These are phyloP conservation scores for Adelges cooleyi DNA, from an alignment of 1,140 invertebrate species.

Conservation along the genomic window DNA sequence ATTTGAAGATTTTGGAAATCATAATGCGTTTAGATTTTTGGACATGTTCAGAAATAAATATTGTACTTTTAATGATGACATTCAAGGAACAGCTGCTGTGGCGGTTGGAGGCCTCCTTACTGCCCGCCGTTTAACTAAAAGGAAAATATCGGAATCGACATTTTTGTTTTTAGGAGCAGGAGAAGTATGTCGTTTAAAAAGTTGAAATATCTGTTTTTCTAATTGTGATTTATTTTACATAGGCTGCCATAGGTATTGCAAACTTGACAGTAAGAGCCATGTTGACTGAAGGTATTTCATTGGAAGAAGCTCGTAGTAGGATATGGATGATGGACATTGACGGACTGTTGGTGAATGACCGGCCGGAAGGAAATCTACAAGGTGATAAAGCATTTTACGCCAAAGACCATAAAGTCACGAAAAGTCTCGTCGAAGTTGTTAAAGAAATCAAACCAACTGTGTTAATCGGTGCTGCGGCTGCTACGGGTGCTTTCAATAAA, in stretches of 20 bases:
- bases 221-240: constrained; percentile 14
- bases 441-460: constrained; percentile 70
- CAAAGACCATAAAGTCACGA: constrained; percentile 66
- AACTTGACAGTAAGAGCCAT: constrained; percentile 76
- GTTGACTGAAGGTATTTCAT: constrained; percentile 63
- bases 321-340: constrained; percentile 86
- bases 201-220: not conserved
- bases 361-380: constrained; percentile 58
- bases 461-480: constrained; percentile 81
- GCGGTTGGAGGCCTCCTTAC: constrained; percentile 82
- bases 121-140: constrained; percentile 63
- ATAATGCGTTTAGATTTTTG: constrained; percentile 83
- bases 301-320: constrained; percentile 60
- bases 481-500: constrained; percentile 74
- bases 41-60: constrained; percentile 77
- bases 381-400: constrained; percentile 64
- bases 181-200: constrained; percentile 44
- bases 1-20: constrained; percentile 94
- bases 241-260: constrained; percentile 80
- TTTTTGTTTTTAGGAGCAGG: constrained; percentile 88
- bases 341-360: constrained; percentile 60
- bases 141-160: constrained; percentile 63
- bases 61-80: constrained; percentile 95
- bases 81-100: constrained; percentile 89
- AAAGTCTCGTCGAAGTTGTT: constrained; percentile 64